A percentile compares a stretch with the other conserved stretches of the same genome.
These are phyloP conservation scores for Ashinkailepas kermadecensis DNA, from an alignment of 2,888 invertebrate genomes.

Conservation along the genomic window DNA sequence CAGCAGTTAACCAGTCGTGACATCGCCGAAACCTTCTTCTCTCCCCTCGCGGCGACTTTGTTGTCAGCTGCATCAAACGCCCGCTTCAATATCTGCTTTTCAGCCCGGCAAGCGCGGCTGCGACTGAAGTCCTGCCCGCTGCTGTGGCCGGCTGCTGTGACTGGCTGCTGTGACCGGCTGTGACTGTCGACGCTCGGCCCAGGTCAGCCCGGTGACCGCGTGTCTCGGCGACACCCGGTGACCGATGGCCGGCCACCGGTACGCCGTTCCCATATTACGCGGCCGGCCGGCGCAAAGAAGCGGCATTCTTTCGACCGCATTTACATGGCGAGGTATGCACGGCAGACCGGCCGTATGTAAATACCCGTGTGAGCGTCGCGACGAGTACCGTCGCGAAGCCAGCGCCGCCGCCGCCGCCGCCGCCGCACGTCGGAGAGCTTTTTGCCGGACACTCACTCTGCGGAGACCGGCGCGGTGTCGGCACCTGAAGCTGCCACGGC, in stretches of 20 bases:
- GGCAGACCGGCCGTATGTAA: constrained; percentile 11
- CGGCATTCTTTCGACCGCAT: constrained; percentile 8
- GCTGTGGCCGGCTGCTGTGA: too few relatives aligned
- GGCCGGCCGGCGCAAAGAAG: neutral
- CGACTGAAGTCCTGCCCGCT: too few relatives aligned
- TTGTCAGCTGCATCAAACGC: too few relatives aligned
- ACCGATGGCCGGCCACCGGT: neutral
- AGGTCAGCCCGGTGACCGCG: neutral
- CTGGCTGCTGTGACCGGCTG: neutral
- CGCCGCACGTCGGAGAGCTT: neutral
- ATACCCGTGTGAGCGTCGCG: neutral
- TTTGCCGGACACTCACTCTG: neutral
- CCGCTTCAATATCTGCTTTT: too few relatives aligned
- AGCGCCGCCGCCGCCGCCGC: neutral
- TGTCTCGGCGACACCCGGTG: neutral
- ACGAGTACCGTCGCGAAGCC: neutral
- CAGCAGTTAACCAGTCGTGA: too few relatives aligned
- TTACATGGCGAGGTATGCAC: constrained; percentile 14
- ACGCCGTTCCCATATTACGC: constrained; percentile 6
- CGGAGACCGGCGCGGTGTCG: too few relatives aligned
- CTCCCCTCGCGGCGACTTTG: too few relatives aligned
- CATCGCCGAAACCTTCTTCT: too few relatives aligned
- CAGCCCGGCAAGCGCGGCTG: too few relatives aligned
- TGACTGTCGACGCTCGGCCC: neutral
- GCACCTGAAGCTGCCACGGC: too few relatives aligned